Evolutionary conservation across 2,797 vertebrate genomes (phyloP).

Genomic region (Tiaroga cobitis): DNA sequence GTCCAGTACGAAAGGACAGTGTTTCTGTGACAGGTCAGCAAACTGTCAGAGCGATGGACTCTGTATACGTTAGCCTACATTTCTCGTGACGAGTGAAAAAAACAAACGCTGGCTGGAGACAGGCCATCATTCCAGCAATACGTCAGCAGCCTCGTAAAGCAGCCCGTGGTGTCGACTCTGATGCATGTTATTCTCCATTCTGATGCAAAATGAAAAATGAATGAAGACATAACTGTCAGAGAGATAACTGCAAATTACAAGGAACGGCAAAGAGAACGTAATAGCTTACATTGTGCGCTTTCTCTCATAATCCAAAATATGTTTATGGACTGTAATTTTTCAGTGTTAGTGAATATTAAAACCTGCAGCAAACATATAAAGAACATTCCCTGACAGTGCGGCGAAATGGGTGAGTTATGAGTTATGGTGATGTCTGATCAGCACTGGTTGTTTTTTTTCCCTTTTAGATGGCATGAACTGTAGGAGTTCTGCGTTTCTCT

Average conservation of each 20-base stretch:
- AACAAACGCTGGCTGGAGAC: background rate
- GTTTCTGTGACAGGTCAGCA: constrained; percentile 38
- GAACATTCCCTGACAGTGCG: constrained; percentile 53
- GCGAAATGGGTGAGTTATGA: constrained; percentile 63
- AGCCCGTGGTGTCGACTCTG: constrained; percentile 40
- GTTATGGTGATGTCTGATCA: constrained; percentile 56
- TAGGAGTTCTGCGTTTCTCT: constrained; percentile 60
- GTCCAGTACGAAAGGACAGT: constrained; percentile 5
- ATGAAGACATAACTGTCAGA: constrained; percentile 52
- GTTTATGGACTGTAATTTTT: constrained; percentile 66
- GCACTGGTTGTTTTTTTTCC: constrained; percentile 53
- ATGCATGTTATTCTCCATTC: constrained; percentile 61
- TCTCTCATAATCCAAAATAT: constrained; percentile 65
- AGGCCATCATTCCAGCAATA: constrained; percentile 58
- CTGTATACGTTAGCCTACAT: background rate
- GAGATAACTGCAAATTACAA: constrained; percentile 59
- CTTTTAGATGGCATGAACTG: constrained; percentile 41
- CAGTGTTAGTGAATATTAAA: constrained; percentile 64
- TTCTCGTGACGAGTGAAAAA: constrained; percentile 16
- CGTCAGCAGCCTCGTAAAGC: constrained; percentile 55
- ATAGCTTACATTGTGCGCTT: constrained; percentile 58
- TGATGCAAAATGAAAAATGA: constrained; percentile 54
- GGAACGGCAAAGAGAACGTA: constrained; percentile 44
- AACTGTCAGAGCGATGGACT: constrained; percentile 38
- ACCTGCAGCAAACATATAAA: constrained; percentile 51